Percentiles rank a stretch among this genome's conserved stretches.
These are phyloP conservation scores for Palaemon carinicauda DNA, from an alignment of 1,140 invertebrate genomes.

Conservation along the genomic window DNA sequence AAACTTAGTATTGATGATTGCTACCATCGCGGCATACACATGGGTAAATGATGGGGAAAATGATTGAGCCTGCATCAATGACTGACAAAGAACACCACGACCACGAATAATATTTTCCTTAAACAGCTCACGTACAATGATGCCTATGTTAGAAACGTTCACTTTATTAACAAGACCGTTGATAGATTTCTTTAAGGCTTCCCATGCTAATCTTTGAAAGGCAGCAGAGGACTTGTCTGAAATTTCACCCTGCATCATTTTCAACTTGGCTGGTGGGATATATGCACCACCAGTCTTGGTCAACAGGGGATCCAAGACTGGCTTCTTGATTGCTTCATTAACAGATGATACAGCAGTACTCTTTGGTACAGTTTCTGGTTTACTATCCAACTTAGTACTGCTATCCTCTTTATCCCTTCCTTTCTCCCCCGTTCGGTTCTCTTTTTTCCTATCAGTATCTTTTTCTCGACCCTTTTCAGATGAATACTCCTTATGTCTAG, in stretches of 20 bases:
- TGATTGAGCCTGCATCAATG: conserved; percentile 95
- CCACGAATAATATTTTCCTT: conserved; percentile 96
- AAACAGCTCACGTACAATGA: conserved; percentile 90
- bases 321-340: conserved; percentile 64
- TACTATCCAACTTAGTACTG: not conserved
- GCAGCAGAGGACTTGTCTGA: conserved; percentile 72
- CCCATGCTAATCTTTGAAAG: conserved; percentile 97
- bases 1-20: conserved; percentile 97
- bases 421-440: conserved; percentile 17
- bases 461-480: conserved; percentile 18
- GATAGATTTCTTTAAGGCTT: conserved; percentile 98
- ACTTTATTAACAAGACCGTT: conserved; percentile 99
- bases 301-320: conserved; percentile 78
- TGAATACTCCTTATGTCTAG: conserved; percentile 18
- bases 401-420: not conserved
- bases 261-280: conserved; percentile 96
- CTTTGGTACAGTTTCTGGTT: not conserved
- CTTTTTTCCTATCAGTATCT: conserved; percentile 6
- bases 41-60: conserved; percentile 97
- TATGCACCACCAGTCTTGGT: conserved; percentile 95
- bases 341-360: not conserved
- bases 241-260: conserved; percentile 60
- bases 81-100: conserved; percentile 86
- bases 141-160: conserved; percentile 92
- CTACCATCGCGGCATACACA: conserved; percentile 93